These are phyloP conservation scores for Meleagris gallopavo DNA, from an alignment of 2,113 vertebrate species.

Conservation along the genomic window DNA sequence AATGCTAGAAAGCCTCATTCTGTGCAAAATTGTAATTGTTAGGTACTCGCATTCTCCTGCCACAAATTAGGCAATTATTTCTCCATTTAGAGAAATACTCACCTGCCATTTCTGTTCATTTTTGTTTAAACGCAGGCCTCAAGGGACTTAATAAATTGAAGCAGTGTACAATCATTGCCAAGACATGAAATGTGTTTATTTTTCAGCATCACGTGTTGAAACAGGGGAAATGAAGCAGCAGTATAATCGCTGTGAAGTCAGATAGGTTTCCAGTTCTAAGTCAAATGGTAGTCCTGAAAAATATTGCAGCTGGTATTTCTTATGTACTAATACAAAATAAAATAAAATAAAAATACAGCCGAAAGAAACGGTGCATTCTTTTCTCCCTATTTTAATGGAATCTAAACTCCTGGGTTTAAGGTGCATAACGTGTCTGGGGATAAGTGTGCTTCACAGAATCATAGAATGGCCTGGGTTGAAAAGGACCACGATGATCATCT, in stretches of 20 bases:
- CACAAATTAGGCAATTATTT: slow-evolving; percentile 44
- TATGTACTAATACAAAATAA: background rate
- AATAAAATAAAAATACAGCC: background rate
- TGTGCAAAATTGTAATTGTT: background rate
- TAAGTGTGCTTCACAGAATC: too few species aligned
- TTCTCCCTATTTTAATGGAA: background rate
- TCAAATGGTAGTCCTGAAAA: background rate
- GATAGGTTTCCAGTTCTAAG: background rate
- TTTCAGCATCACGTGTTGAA: background rate
- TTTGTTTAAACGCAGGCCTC: background rate
- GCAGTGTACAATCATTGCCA: background rate
- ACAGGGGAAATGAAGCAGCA: background rate
- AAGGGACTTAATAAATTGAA: slow-evolving; percentile 23
- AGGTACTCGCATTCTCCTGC: background rate
- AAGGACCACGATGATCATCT: too few species aligned
- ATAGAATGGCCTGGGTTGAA: too few species aligned
- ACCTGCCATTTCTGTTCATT: slow-evolving; percentile 25
- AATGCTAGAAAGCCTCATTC: background rate
- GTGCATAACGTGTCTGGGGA: background rate
- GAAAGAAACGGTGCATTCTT: background rate
- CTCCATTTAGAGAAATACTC: slow-evolving; percentile 8
- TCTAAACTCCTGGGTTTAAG: background rate
- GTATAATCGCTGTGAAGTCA: background rate
- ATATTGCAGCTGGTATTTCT: background rate
- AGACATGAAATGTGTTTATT: slow-evolving; percentile 12